These are phyloP conservation scores for Metallyticus violacea DNA, from an alignment of 2,888 invertebrate genomes.

Conservation along the genomic window DNA sequence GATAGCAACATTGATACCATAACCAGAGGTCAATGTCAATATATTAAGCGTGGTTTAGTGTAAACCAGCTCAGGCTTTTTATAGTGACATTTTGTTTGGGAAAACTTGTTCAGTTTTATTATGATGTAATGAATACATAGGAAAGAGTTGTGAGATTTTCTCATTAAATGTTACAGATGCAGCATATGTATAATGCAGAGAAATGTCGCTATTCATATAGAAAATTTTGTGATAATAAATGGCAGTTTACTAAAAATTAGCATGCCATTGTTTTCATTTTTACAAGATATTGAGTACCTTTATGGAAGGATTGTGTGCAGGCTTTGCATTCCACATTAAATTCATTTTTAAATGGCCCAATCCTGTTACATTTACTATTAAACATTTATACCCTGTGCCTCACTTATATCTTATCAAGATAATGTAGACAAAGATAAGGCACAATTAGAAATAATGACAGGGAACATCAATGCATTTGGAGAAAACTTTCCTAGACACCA, in stretches of 20 bases:
- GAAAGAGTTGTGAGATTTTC: neutral
- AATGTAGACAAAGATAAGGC: too few relatives aligned
- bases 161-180: neutral
- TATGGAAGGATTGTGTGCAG: too few relatives aligned
- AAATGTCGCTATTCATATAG: neutral
- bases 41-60: neutral
- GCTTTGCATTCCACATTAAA: too few relatives aligned
- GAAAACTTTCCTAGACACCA: too few relatives aligned
- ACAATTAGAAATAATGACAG: too few relatives aligned
- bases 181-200: neutral
- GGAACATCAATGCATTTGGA: too few relatives aligned
- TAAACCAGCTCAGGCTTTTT: neutral
- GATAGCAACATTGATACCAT: neutral
- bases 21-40: neutral
- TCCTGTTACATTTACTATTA: too few relatives aligned
- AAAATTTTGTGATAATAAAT: neutral
- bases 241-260: neutral
- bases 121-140: neutral
- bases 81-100: neutral
- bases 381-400: too few relatives aligned
- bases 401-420: too few relatives aligned
- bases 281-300: neutral
- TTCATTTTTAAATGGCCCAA: too few relatives aligned
- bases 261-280: neutral
- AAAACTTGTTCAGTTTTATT: neutral